A percentile compares a stretch with the other conserved stretches of the same genome.
These are phyloP conservation scores for Catocala sponsa DNA, from an alignment of 2,888 invertebrate species.

Conservation along the genomic window DNA sequence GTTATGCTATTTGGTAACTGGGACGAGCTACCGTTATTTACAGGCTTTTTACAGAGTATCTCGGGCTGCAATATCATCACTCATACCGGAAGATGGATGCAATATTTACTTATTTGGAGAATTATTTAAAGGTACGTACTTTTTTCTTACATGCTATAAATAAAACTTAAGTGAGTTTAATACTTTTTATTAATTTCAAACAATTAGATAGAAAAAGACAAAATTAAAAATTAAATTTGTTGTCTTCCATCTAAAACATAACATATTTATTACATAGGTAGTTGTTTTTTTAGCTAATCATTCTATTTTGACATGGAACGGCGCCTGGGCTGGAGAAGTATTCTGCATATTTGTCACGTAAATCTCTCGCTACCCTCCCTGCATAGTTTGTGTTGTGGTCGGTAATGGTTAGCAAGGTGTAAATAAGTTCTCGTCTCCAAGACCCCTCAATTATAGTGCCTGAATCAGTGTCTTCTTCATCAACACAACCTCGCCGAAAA, in stretches of 20 bases:
- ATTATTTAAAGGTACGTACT: no score
- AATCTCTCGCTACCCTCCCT: conserved; percentile 16
- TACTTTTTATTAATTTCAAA: no score
- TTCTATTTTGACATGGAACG: conserved; percentile 34
- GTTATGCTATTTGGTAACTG: no score
- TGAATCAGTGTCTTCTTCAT: conserved; percentile 25
- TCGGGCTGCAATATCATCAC: no score
- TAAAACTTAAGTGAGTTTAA: no score
- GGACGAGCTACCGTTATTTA: no score
- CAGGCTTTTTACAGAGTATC: no score
- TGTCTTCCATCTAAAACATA: conserved; percentile 14
- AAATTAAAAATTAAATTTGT: no score
- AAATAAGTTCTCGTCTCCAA: conserved; percentile 29
- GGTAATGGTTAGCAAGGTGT: conserved; percentile 27
- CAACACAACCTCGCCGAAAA: conserved; percentile 28
- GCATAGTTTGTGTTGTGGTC: conserved; percentile 21
- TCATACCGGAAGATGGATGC: no score
- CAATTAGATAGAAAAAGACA: no score
- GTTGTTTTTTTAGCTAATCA: conserved; percentile 25
- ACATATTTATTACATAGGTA: conserved; percentile 17
- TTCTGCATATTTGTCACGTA: conserved; percentile 29
- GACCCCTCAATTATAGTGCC: conserved; percentile 18
- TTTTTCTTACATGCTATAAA: no score
- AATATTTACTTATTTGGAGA: no score
- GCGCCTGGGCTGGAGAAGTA: conserved; percentile 27